Percentiles rank a stretch among this genome's conserved stretches.
These are phyloP conservation scores for Macrocentrus cingulum DNA, from an alignment of 1,140 invertebrate genomes.

Conservation along the genomic window DNA sequence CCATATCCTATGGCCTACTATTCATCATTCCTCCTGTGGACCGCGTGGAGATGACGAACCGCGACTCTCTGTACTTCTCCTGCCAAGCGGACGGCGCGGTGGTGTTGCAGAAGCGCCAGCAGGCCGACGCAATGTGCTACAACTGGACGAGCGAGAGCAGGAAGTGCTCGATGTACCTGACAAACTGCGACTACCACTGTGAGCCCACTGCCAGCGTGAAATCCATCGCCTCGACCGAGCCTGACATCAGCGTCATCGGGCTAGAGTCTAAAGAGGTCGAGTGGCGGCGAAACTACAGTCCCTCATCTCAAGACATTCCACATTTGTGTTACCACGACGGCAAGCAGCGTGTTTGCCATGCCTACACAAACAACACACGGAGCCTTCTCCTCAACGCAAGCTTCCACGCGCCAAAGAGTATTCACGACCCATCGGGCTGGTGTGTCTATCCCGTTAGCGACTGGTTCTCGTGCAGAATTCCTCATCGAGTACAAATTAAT, in stretches of 20 bases:
- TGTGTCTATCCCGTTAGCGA: slow-evolving; percentile 63
- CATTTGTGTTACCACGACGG: slow-evolving; percentile 63
- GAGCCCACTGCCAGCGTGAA: slow-evolving; percentile 32
- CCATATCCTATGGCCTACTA: slow-evolving; percentile 68
- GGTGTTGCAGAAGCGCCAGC: slow-evolving; percentile 66
- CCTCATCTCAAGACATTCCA: slow-evolving; percentile 52
- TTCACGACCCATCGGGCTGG: slow-evolving; percentile 54
- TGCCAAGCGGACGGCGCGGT: slow-evolving; percentile 67
- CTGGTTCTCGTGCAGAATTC: slow-evolving; percentile 63
- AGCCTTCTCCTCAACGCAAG: slow-evolving; percentile 60
- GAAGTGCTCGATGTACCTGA: slow-evolving; percentile 57
- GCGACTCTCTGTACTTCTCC: slow-evolving; percentile 66
- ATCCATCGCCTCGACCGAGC: not conserved
- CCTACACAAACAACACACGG: slow-evolving; percentile 63
- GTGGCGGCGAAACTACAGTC: slow-evolving; percentile 42
- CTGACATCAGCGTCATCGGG: slow-evolving; percentile 4
- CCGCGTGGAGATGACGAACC: slow-evolving; percentile 52
- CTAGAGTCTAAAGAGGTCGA: slow-evolving; percentile 29
- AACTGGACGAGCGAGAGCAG: slow-evolving; percentile 55
- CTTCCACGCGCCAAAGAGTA: slow-evolving; percentile 54
- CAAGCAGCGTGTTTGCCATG: slow-evolving; percentile 61
- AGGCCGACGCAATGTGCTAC: slow-evolving; percentile 28
- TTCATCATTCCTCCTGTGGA: slow-evolving; percentile 67
- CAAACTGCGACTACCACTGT: slow-evolving; percentile 64
- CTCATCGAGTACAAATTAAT: slow-evolving; percentile 48